Conservation (phyloP, 2,888 invertebrate species). For the Bibio marci region DNA sequence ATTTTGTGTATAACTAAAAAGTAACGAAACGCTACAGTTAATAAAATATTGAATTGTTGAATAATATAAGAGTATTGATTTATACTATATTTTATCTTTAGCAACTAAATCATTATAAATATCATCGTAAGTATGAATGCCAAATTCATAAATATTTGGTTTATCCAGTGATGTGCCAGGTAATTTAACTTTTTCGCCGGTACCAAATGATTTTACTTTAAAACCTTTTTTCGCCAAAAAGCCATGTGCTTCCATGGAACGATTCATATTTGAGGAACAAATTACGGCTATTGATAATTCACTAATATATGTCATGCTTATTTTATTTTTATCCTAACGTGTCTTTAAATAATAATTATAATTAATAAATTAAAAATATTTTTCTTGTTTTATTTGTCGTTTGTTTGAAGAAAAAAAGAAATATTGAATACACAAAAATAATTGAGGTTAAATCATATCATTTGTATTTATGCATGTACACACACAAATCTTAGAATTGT, state of each 20-base stretch:
- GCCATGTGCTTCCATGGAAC: constrained; percentile 99
- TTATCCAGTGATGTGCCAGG: constrained; percentile 87
- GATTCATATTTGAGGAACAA: constrained; percentile 98
- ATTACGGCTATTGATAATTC: constrained; percentile 78
- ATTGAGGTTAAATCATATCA: too few relatives aligned
- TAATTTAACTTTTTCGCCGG: constrained; percentile 89
- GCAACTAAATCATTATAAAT: constrained; percentile 82
- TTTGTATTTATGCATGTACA: too few relatives aligned
- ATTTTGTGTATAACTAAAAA: constrained; percentile 79
- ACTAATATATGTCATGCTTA: constrained; percentile 10
- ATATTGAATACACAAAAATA: too few relatives aligned
- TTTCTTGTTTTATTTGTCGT: too few relatives aligned
- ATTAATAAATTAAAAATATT: too few relatives aligned
- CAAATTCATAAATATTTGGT: constrained; percentile 96
- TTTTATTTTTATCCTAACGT: too few relatives aligned
- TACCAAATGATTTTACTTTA: constrained; percentile 84
- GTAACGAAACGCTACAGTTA: constrained; percentile 4
- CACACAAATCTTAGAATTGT: too few relatives aligned
- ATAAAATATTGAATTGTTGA: background rate
- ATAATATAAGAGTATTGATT: background rate
- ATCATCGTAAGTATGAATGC: constrained; percentile 76
- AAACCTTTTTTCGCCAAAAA: constrained; percentile 95
- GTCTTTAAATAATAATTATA: too few relatives aligned
- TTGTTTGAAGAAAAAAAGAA: too few relatives aligned
- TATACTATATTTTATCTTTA: constrained; percentile 80